Base-by-base conservation (phyloP, 2,797 vertebrate genomes). In the Acrossocheilus wenchowensis region DNA sequence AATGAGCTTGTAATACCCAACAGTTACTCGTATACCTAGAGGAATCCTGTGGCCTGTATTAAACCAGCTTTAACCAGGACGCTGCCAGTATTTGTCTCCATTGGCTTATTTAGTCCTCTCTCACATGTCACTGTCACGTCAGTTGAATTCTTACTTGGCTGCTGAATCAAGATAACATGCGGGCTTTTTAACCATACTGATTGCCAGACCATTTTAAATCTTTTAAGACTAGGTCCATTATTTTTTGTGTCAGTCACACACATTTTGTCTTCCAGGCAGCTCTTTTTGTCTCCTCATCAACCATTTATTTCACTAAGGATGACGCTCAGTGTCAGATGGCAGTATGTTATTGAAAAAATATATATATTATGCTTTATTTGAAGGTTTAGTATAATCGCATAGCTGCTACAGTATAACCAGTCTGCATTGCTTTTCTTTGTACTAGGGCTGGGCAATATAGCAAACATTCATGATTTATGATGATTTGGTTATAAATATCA, bases 61-160 rank as follows among this genome's bases (percentile, higher is more conserved):
- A 87, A 87, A 80, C 39, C 54, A 82, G 75, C 74, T 83, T 72
- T 87, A 78, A 62, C 34, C 36, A 78, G 69, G 60, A 45, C 60
- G 48, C 72, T 78, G 81, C 66, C 45, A 48, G 66, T 83, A 26
- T 83, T 72, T 83, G 39, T 72, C 50, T 78, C 64, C 86, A 72
- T 79, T 79, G 74, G 86, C 75, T 87, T 79, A 74, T 43, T 50
- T 78, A 73, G 48, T 36, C 41, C 64, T 54, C 50, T 71, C 41
- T 69, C 62, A 57, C 48, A 73, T 23, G 75, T 73, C 77, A 39
- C 26, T 80, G 68, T 72, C 68, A 73, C 52, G n/a, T 85, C 39
- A 62, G 77, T 79, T 72, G 36, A 85, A 57, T 71, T 71, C 50
- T 45, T 64, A 68, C 57, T 48, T 82, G 48, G 80, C 48, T 81